These are phyloP conservation scores for Zoanthus sociatus DNA, from an alignment of 92 coral and sea anemone genomes.

Conservation along the genomic window DNA sequence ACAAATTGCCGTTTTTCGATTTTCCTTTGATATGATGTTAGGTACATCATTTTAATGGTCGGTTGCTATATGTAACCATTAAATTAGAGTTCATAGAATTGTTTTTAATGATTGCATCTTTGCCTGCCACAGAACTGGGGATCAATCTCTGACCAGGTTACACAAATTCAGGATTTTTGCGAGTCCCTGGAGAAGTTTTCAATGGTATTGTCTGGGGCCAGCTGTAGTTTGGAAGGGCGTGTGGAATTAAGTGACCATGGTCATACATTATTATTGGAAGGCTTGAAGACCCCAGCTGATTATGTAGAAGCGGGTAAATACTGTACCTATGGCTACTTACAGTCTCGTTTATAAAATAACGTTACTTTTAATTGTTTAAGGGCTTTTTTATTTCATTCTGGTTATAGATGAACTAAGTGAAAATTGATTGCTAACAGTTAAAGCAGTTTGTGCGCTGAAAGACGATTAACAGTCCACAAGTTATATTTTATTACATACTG, in stretches of 20 bases:
- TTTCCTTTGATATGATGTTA: too few relatives aligned
- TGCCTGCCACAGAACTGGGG: slow-evolving; percentile 86
- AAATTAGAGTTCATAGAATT: background rate
- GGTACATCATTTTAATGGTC: too few relatives aligned
- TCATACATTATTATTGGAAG: slow-evolving; percentile 74
- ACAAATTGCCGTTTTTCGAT: too few relatives aligned
- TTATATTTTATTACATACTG: too few relatives aligned
- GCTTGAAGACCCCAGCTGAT: slow-evolving; percentile 89
- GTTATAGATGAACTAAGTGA: too few relatives aligned
- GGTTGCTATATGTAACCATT: background rate
- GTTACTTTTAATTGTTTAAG: too few relatives aligned
- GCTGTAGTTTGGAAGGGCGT: slow-evolving; percentile 82
- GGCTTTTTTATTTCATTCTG: too few relatives aligned
- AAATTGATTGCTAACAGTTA: too few relatives aligned
- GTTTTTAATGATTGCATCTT: background rate
- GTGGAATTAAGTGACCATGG: slow-evolving; percentile 95
- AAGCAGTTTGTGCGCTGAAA: too few relatives aligned
- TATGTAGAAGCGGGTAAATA: slow-evolving; percentile 87
- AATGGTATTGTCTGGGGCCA: slow-evolving; percentile 91
- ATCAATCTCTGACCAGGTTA: slow-evolving; percentile 82
- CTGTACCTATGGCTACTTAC: background rate
- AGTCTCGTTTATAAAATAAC: too few relatives aligned
- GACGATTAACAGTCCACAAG: too few relatives aligned
- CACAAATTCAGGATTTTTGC: slow-evolving; percentile 93
- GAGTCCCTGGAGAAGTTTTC: slow-evolving; percentile 94